Conservation (phyloP, 2,797 vertebrate genomes). For the Neosilurus mollespiculum region DNA sequence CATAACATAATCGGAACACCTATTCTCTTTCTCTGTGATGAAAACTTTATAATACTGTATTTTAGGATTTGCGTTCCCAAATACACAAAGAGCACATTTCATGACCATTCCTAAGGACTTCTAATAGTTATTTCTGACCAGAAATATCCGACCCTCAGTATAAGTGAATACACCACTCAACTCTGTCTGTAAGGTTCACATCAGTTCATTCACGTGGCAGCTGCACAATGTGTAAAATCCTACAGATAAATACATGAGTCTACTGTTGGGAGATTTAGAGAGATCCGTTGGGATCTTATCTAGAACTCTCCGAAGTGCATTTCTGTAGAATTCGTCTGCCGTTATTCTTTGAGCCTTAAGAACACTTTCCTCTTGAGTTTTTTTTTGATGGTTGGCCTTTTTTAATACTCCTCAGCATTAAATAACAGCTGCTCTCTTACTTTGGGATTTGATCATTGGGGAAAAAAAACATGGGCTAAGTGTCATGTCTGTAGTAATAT, state of each 20-base stretch:
- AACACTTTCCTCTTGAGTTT: too few relatives aligned
- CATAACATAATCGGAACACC: neutral
- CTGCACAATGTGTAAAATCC: neutral
- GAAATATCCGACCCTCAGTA: neutral
- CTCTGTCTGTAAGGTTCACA: neutral
- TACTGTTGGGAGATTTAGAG: too few relatives aligned
- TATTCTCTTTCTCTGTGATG: neutral
- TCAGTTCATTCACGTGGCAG: neutral
- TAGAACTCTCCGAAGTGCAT: too few relatives aligned
- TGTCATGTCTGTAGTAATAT: too few relatives aligned
- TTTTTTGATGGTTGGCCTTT: too few relatives aligned
- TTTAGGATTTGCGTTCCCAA: neutral
- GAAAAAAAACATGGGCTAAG: too few relatives aligned
- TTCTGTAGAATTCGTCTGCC: too few relatives aligned
- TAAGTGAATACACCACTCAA: neutral
- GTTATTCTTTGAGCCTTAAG: too few relatives aligned
- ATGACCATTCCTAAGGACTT: neutral
- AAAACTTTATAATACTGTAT: neutral
- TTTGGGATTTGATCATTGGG: too few relatives aligned
- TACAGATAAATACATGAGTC: neutral
- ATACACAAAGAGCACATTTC: neutral
- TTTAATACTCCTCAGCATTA: too few relatives aligned
- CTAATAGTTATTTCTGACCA: neutral
- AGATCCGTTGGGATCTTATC: too few relatives aligned
- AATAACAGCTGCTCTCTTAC: too few relatives aligned